phyloP scores from a whole-genome alignment of 2,888 invertebrate genomes.

The Machimus rusticus region DNA sequence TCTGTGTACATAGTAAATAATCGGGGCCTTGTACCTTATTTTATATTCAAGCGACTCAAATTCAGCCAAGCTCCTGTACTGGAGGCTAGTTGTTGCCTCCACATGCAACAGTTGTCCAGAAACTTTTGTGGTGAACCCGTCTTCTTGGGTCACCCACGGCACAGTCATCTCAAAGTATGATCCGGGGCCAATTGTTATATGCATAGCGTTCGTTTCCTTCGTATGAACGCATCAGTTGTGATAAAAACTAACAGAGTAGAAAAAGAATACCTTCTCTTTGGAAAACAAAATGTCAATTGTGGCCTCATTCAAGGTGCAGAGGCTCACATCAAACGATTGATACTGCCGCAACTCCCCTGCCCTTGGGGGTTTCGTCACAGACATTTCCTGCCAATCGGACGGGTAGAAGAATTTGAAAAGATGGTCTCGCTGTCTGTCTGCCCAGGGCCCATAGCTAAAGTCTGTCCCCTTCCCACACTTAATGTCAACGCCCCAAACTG shows the following conservation, averaged over 20 bases:
- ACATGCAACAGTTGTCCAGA: constrained; percentile 93
- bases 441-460: constrained; percentile 99
- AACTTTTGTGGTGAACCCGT: constrained; percentile 89
- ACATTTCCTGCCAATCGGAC: constrained; percentile 80
- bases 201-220: constrained; percentile 92
- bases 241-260: background rate
- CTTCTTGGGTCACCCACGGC: constrained; percentile 89
- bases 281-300: constrained; percentile 96
- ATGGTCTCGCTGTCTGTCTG: constrained; percentile 94
- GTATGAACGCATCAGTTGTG: background rate
- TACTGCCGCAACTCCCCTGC: constrained; percentile 89
- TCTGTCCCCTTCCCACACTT: constrained; percentile 93
- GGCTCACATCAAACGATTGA: constrained; percentile 90
- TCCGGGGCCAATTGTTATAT: constrained; percentile 93
- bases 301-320: constrained; percentile 90
- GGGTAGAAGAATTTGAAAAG: constrained; percentile 97
- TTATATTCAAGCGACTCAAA: constrained; percentile 95
- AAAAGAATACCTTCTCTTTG: constrained; percentile 69
- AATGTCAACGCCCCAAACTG: constrained; percentile 94
- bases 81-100: constrained; percentile 94
- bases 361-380: constrained; percentile 80
- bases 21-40: constrained; percentile 67
- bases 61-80: constrained; percentile 89
- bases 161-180: constrained; percentile 96
- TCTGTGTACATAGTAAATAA: background rate